Evolutionary conservation across 1,140 invertebrate species (phyloP), one percentile per base, ranked within the genome.

Genomic region (Halictus rubicundus): DNA sequence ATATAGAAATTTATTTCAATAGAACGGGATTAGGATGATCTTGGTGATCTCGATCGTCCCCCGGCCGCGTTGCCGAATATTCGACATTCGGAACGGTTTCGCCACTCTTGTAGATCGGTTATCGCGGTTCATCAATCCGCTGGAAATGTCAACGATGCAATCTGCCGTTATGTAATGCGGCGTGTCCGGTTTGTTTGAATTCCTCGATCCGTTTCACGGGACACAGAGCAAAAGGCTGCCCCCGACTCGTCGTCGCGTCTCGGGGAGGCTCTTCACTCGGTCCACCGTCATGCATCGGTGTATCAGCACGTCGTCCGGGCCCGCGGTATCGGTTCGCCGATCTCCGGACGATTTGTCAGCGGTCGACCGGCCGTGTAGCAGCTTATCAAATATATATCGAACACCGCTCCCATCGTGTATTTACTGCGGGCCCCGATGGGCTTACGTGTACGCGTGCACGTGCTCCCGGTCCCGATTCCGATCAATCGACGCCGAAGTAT

Each of bases 341-440:
- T 91, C 90, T 91, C 74, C 78, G 82, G 88, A 87, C 90, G 90
- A 91, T 91, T 91, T 91, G 90, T 91, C 90, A 91, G 90, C 89
- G 89, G 87, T 88, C 89, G 87, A 82, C 73, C 79, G 89, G 87
- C 82, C 90, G 88, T 91, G 90, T 91, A 90, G 88, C 86, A 89
- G 86, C 90, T 91, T 91, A 91, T 91, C 90, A 90, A 91, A 91
- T 91, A 91, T 91, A 91, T 91, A 91, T 91, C 90, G 88, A 90
- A 91, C 89, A 91, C 84, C 82, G 89, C 87, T 91, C 88, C 88
- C 88, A 82, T 84, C 90, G 84, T 91, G 89, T 91, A 91, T 91
- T 91, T 90, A 88, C 88, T 85, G 83, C 82, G 21, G 39, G 72
- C 42, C 32, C 65, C 84, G 69, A 63, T 78, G 80, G 85, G 81